Base-by-base conservation (phyloP, 2,888 invertebrate species). In the Drosophila koepferae region DNA sequence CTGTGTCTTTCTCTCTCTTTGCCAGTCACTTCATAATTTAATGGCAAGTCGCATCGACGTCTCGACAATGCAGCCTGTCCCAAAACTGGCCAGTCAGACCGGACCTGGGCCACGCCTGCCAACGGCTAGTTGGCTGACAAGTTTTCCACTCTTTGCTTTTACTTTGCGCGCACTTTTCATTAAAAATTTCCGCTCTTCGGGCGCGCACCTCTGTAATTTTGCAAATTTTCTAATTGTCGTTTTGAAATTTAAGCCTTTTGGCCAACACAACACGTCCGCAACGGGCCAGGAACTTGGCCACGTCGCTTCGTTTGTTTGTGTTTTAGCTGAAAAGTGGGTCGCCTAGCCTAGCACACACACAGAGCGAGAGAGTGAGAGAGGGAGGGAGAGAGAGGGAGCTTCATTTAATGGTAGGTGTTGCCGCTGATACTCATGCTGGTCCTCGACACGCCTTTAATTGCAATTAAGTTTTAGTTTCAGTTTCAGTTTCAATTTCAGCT, bases 141-240 rank as follows among this genome's bases (percentile, higher is more conserved):
- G 77, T 77, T 77, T 79, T 77, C 72, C 18, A 46, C 62, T 48
- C 60, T 60, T 73, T 60, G 54, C 69, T 81, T 83, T 87, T 76
- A 62, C 62, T 66, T 54, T 41, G 55, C 55, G 81, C 81, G 62
- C 69, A 70, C 78, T 82, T 88, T 83, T 84, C 81, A 81, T 89
- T 87, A 74, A 81, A 79, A 79, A 72, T 75, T 75, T 74, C 77
- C 64, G 75, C 72, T 68, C 61, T 20, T 36, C 71, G 43, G 48
- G 23, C 53, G 54, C 36, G 34, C 48, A 16, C 23, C 62, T 68
- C 63, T 76, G 85, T 89, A 83, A 87, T 90, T 90, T 83, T 86
- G 86, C 86, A 84, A 87, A 90, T 90, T 90, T 91, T 89, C 82
- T 90, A 91, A 91, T 91, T 90, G 90, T 91, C 89, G 83, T 74